Evolutionary conservation across 35 echinoderm and acorn worm species (phyloP).

Genomic region (Holothuria glaberrima): DNA sequence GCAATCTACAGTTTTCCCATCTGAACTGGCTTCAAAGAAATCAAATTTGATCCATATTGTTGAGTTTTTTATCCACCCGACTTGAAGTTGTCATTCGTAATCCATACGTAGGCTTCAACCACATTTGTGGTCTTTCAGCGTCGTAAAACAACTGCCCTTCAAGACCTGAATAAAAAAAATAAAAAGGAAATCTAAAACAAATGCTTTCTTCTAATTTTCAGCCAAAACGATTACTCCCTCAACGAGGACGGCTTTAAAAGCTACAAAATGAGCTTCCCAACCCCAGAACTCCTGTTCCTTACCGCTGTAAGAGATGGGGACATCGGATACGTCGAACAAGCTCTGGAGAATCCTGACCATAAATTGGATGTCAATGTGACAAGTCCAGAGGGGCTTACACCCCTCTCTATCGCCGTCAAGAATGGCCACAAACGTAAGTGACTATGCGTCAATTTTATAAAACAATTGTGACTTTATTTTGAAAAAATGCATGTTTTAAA

Average conservation of each 20-base stretch:
- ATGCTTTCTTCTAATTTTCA: background rate
- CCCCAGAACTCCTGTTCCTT: slow-evolving; percentile 55
- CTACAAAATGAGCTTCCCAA: slow-evolving; percentile 62
- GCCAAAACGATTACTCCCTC: slow-evolving; percentile 33
- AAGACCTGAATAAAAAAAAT: too few relatives aligned
- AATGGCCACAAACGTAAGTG: slow-evolving; percentile 89
- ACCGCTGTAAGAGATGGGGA: slow-evolving; percentile 83
- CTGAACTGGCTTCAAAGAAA: too few relatives aligned
- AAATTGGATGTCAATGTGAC: slow-evolving; percentile 68
- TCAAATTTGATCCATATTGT: too few relatives aligned
- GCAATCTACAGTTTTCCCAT: too few relatives aligned
- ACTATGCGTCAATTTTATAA: background rate
- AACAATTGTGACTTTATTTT: too few relatives aligned
- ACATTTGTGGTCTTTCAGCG: too few relatives aligned
- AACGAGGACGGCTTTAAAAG: slow-evolving; percentile 45
- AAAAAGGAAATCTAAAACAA: too few relatives aligned
- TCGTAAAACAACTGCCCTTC: too few relatives aligned
- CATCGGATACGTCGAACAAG: slow-evolving; percentile 73
- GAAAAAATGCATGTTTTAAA: too few relatives aligned
- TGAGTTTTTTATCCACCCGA: too few relatives aligned
- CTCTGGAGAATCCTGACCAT: slow-evolving; percentile 61
- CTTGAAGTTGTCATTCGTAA: too few relatives aligned
- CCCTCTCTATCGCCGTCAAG: slow-evolving; percentile 72
- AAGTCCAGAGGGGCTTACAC: slow-evolving; percentile 61
- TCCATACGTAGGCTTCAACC: too few relatives aligned